Conservation (phyloP, 1,140 invertebrate genomes). For the Neodiprion pinetum region DNA sequence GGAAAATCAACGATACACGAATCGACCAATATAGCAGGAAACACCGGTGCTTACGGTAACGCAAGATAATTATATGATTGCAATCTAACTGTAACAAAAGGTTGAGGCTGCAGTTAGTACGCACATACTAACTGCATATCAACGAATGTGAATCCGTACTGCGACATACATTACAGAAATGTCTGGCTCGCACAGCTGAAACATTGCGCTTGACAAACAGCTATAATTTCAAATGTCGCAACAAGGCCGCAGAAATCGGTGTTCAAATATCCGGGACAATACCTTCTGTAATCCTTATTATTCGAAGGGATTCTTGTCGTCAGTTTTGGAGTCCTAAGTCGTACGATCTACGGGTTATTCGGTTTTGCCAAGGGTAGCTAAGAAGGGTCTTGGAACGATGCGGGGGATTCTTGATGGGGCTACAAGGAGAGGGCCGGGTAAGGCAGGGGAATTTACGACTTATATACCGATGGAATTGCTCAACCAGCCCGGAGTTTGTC, state of each 20-base stretch:
- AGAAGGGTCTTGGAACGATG: slow-evolving; percentile 42
- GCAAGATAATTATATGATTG: no score
- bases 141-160: not conserved
- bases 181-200: not conserved
- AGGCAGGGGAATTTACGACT: slow-evolving; percentile 42
- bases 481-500: slow-evolving; percentile 39
- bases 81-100: no score
- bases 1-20: no score
- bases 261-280: slow-evolving; percentile 12
- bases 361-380: slow-evolving; percentile 36
- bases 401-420: slow-evolving; percentile 35
- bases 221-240: not conserved
- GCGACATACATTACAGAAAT: not conserved
- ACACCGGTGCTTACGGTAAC: no score
- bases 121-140: not conserved
- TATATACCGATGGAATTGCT: slow-evolving; percentile 35
- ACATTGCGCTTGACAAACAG: not conserved
- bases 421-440: slow-evolving; percentile 24
- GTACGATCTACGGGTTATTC: not conserved
- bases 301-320: slow-evolving; percentile 37
- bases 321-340: slow-evolving; percentile 27
- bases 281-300: slow-evolving; percentile 38
- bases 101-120: no score
- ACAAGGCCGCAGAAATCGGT: slow-evolving; percentile 10
- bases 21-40: no score